phyloP scores from a whole-genome alignment of 2,797 vertebrate genomes.

The Otus scops region DNA sequence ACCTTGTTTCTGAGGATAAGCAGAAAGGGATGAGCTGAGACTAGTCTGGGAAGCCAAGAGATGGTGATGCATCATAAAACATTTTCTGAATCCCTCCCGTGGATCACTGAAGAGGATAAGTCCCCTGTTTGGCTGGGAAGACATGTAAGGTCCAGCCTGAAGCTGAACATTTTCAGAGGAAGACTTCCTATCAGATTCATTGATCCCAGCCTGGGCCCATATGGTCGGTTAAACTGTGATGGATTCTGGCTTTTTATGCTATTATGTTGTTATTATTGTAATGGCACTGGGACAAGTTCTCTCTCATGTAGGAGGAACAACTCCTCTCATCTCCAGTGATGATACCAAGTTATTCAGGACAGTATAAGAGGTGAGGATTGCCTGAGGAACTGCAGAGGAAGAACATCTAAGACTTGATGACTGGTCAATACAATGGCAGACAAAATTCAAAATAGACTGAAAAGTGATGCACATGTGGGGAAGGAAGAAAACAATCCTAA shows the following conservation, averaged over 20 bases:
- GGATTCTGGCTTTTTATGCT: background rate
- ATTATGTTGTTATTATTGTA: background rate
- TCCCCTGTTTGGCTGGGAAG: background rate
- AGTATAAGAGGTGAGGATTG: fast-evolving
- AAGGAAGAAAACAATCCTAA: background rate
- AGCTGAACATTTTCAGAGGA: background rate
- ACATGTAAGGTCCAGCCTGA: background rate
- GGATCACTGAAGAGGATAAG: background rate
- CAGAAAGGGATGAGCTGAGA: background rate
- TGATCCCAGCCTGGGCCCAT: background rate
- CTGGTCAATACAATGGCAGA: background rate
- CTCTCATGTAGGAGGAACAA: background rate
- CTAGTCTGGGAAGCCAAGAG: background rate
- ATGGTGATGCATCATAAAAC: background rate
- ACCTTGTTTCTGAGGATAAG: background rate
- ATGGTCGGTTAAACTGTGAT: background rate
- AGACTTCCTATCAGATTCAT: background rate
- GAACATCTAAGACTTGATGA: background rate
- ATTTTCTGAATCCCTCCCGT: background rate
- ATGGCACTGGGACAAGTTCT: background rate
- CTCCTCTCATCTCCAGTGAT: background rate
- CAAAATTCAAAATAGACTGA: background rate
- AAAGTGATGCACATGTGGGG: fast-evolving
- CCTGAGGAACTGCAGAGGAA: background rate
- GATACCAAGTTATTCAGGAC: background rate